Evolutionary conservation across 37 sponge, comb jelly and placozoan genomes (phyloP).

Genomic region (Crambe crambe): DNA sequence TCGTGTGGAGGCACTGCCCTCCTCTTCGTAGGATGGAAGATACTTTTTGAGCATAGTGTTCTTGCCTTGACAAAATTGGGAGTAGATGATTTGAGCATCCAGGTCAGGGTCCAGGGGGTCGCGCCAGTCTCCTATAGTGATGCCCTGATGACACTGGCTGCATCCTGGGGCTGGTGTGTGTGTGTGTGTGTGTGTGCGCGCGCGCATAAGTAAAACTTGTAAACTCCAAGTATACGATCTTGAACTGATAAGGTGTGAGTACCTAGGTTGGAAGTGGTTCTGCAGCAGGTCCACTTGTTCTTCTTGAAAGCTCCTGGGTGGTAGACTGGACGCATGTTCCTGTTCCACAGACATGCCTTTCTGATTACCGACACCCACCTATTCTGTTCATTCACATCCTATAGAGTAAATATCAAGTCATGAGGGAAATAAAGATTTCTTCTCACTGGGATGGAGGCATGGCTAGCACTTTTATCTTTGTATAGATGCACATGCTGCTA

Average conservation of each 20-base stretch:
- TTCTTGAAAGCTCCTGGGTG: slow-evolving; percentile 90
- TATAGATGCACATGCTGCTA: not conserved
- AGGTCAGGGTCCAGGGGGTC: slow-evolving; percentile 96
- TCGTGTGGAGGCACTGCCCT: slow-evolving; percentile 12
- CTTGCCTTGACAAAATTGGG: slow-evolving; percentile 75
- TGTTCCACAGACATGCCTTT: slow-evolving; percentile 91
- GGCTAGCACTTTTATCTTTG: too few relatives aligned
- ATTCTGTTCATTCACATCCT: slow-evolving; percentile 96
- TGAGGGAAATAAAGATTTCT: too few relatives aligned
- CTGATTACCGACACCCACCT: slow-evolving; percentile 95
- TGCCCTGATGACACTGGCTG: slow-evolving; percentile 79
- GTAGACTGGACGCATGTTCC: slow-evolving; percentile 77
- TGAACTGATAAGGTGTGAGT: not conserved
- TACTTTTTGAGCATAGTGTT: slow-evolving; percentile 35
- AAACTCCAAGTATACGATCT: too few relatives aligned
- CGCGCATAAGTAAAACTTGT: not conserved
- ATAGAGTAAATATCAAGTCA: not conserved
- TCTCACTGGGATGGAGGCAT: too few relatives aligned
- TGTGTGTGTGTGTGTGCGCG: too few relatives aligned
- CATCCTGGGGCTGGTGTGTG: slow-evolving; percentile 72
- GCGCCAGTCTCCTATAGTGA: slow-evolving; percentile 96
- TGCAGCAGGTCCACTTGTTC: slow-evolving; percentile 94
- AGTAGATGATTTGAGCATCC: slow-evolving; percentile 88
- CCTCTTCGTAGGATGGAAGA: slow-evolving; percentile 10
- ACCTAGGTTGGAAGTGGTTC: slow-evolving; percentile 58